Conservation (phyloP, 2,797 vertebrate genomes). For the Trachurus trachurus region DNA sequence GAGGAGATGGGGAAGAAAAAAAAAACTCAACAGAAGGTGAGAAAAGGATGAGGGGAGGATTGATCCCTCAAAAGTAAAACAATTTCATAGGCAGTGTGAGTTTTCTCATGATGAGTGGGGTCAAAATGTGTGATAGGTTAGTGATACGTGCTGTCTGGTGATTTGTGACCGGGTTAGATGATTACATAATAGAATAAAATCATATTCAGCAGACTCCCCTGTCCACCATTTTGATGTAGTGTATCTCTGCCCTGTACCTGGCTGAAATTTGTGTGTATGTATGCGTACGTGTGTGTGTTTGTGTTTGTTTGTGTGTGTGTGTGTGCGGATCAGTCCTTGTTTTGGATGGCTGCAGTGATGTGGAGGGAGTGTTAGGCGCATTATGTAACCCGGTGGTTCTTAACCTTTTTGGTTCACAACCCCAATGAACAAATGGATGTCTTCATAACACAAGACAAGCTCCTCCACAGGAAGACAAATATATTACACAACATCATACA, state of each 20-base stretch:
- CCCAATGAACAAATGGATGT: conserved; percentile 21
- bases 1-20: not conserved
- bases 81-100: not conserved
- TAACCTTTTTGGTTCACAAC: conserved; percentile 44
- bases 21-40: not conserved
- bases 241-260: conserved; percentile 54
- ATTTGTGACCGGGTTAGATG: conserved; percentile 52
- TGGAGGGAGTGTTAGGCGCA: conserved; percentile 33
- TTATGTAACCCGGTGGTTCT: conserved; percentile 56
- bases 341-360: conserved; percentile 45
- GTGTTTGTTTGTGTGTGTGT: conserved; percentile 19
- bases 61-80: conserved; percentile 3
- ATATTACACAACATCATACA: not conserved
- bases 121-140: conserved; percentile 16
- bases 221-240: conserved; percentile 69
- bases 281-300: conserved; percentile 22
- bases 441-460: conserved; percentile 8
- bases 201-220: conserved; percentile 41
- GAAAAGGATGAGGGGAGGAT: not conserved
- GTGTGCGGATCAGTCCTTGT: conserved; percentile 13
- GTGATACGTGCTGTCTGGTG: conserved; percentile 29
- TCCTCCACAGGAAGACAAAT: conserved; percentile 19
- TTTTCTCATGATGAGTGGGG: conserved; percentile 11
- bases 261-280: conserved; percentile 35
- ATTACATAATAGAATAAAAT: conserved; percentile 67